These are phyloP conservation scores for Hapalemur alaotrensis DNA, from an alignment of 2,797 vertebrate genomes.

Conservation along the genomic window DNA sequence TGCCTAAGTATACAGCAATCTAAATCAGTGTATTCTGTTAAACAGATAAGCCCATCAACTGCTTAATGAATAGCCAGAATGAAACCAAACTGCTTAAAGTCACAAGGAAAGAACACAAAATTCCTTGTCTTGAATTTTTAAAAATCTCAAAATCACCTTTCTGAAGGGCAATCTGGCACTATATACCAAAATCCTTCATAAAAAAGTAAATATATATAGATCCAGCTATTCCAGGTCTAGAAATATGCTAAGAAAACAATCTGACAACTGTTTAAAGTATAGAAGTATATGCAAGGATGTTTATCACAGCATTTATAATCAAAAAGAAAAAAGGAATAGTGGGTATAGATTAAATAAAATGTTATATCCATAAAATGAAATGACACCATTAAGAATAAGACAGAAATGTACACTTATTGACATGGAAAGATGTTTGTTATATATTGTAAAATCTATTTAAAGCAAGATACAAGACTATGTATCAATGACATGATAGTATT, in stretches of 20 bases:
- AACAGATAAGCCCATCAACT: not conserved
- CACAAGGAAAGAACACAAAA: not conserved
- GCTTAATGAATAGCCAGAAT: not conserved
- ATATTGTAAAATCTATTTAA: not conserved
- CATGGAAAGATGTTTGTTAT: not conserved
- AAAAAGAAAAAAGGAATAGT: not conserved
- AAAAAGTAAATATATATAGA: slow-evolving; percentile 21
- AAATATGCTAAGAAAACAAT: slow-evolving; percentile 35
- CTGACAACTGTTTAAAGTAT: not conserved
- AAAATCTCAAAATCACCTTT: slow-evolving; percentile 11
- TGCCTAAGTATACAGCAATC: not conserved
- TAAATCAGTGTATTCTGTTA: not conserved
- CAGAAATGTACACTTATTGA: not conserved
- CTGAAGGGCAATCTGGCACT: not conserved
- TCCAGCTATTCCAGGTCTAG: not conserved
- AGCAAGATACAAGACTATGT: not conserved
- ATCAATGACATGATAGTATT: not conserved
- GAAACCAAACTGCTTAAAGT: not conserved
- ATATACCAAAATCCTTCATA: not conserved
- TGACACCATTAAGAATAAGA: not conserved
- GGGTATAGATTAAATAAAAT: not conserved
- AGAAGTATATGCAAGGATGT: not conserved
- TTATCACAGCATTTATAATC: slow-evolving; percentile 1
- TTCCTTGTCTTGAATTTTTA: not conserved
- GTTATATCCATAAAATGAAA: not conserved